These are phyloP conservation scores for Atherinomorus stipes DNA, from an alignment of 2,113 vertebrate genomes.

Conservation along the genomic window DNA sequence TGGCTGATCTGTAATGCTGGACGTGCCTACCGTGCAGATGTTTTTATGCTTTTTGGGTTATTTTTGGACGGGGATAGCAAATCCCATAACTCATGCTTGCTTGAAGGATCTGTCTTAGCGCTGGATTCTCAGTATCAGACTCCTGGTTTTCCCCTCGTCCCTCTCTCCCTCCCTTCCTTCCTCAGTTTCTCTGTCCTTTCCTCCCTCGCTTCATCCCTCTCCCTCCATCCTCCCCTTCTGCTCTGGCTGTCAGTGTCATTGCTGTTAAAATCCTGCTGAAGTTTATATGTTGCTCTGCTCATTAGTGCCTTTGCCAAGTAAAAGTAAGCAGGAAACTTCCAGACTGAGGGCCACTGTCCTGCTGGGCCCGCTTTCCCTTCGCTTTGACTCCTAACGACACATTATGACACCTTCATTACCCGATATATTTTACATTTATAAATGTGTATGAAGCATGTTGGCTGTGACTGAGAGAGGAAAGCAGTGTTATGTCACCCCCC, in stretches of 20 bases:
- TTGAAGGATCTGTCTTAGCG: conserved; percentile 40
- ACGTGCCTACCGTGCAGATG: conserved; percentile 35
- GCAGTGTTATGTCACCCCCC: conserved; percentile 55
- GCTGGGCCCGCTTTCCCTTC: conserved; percentile 17
- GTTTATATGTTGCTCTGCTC: conserved; percentile 46
- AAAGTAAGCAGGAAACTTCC: conserved; percentile 15
- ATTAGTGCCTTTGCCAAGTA: conserved; percentile 40
- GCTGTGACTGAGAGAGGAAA: conserved; percentile 62
- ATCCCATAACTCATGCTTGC: conserved; percentile 56
- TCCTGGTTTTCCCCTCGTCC: conserved; percentile 9
- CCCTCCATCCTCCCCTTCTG: not conserved
- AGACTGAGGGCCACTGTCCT: conserved; percentile 7
- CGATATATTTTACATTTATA: not conserved
- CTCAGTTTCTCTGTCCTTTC: not conserved
- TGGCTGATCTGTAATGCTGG: conserved; percentile 1
- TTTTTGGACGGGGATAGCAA: conserved; percentile 56
- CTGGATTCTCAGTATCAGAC: conserved; percentile 41
- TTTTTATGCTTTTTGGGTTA: conserved; percentile 53
- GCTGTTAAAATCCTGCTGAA: conserved; percentile 28
- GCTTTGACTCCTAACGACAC: not conserved
- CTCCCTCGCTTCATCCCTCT: not conserved
- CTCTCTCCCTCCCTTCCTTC: not conserved
- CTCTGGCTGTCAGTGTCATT: conserved; percentile 23
- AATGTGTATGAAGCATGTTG: conserved; percentile 25
- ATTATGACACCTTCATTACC: conserved; percentile 13